A percentile compares a stretch with the other conserved stretches of the same genome.
Evolutionary conservation across 1,140 invertebrate species (phyloP).

Genomic region (Lerema accius): DNA sequence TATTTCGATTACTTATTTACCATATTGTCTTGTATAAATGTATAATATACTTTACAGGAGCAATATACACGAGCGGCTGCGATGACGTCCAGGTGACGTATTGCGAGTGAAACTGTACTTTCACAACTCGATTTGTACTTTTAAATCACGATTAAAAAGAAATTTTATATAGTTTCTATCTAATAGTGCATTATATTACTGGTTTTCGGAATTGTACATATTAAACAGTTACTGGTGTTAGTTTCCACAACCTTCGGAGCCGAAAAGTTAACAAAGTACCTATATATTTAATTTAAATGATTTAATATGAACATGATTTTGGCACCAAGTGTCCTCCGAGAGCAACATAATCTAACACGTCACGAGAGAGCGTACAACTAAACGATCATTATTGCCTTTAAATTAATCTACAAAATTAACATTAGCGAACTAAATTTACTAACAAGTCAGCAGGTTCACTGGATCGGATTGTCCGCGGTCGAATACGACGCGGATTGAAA

Average conservation of each 20-base stretch:
- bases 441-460: slow-evolving; percentile 14
- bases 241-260: slow-evolving; percentile 47
- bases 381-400: slow-evolving; percentile 36
- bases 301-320: slow-evolving; percentile 37
- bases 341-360: slow-evolving; percentile 18
- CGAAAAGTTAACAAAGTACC: slow-evolving; percentile 15
- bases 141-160: slow-evolving; percentile 55
- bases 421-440: slow-evolving; percentile 15
- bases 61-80: slow-evolving; percentile 19
- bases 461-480: slow-evolving; percentile 22
- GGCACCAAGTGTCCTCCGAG: slow-evolving; percentile 32
- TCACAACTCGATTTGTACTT: slow-evolving; percentile 63
- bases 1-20: neutral
- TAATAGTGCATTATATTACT: slow-evolving; percentile 15
- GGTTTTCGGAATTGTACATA: slow-evolving; percentile 18
- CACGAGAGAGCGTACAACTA: slow-evolving; percentile 21
- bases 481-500: slow-evolving; percentile 34
- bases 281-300: slow-evolving; percentile 4
- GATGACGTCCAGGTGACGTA: neutral
- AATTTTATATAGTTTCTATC: slow-evolving; percentile 16
- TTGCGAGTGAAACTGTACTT: slow-evolving; percentile 44
- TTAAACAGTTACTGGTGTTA: slow-evolving; percentile 35
- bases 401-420: slow-evolving; percentile 22
- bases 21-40: slow-evolving; percentile 15
- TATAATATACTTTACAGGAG: slow-evolving; percentile 17